phyloP scores from a whole-genome alignment of 2,888 invertebrate genomes.

The Amphipoea lucens region DNA sequence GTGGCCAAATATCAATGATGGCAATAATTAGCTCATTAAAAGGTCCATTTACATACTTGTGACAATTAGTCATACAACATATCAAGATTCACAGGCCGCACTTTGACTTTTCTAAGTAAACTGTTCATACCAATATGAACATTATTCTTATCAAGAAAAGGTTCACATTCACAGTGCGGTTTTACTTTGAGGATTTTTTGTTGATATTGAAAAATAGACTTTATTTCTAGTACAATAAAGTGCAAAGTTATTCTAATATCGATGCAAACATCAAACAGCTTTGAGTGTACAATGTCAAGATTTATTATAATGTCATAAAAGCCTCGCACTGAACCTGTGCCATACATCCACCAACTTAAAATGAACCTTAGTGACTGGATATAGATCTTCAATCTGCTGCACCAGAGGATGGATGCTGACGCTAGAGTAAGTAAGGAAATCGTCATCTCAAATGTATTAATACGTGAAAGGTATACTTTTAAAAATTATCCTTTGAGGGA shows the following conservation, averaged over 20 bases:
- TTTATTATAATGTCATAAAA: background rate
- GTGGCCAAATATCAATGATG: background rate
- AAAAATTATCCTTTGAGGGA: no score
- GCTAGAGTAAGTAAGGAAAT: background rate
- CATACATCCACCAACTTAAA: background rate
- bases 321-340: background rate
- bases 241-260: background rate
- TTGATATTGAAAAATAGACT: background rate
- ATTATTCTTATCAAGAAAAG: accelerated
- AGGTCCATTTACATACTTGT: background rate
- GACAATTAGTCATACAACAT: background rate
- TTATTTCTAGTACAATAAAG: background rate
- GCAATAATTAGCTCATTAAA: background rate
- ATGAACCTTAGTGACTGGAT: background rate
- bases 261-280: background rate
- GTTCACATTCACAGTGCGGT: background rate
- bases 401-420: background rate
- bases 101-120: background rate
- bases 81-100: background rate
- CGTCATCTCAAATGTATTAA: background rate
- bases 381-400: no score
- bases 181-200: background rate
- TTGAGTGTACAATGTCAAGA: no score
- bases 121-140: background rate
- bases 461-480: background rate